Evolutionary conservation across 2,888 invertebrate species (phyloP).

Genomic region (Meiosimyza decipiens): DNA sequence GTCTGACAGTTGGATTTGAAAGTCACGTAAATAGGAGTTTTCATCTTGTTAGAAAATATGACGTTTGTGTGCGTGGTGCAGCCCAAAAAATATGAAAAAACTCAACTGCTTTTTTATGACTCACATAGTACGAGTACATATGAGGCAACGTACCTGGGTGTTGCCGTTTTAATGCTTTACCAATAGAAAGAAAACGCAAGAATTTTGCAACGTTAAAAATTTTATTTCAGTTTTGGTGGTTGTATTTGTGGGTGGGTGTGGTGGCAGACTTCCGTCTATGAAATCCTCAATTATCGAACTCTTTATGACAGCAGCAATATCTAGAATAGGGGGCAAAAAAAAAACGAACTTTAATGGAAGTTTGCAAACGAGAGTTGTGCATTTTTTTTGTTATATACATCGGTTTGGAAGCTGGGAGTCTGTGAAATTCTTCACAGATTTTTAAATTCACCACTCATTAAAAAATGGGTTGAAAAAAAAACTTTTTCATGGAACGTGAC

Average conservation of each 20-base stretch:
- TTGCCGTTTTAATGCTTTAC: too few relatives aligned
- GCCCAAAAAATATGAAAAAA: too few relatives aligned
- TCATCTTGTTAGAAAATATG: constrained; percentile 20
- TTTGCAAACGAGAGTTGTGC: constrained; percentile 9
- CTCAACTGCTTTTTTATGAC: too few relatives aligned
- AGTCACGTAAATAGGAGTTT: constrained; percentile 31
- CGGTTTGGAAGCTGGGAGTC: too few relatives aligned
- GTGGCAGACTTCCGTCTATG: not conserved
- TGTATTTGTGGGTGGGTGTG: not conserved
- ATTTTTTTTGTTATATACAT: not conserved
- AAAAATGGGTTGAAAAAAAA: too few relatives aligned
- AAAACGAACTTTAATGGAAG: constrained; percentile 19
- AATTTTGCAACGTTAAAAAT: not conserved
- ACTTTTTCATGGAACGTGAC: too few relatives aligned
- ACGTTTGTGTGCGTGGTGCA: constrained; percentile 6
- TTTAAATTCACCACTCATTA: too few relatives aligned
- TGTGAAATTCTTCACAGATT: too few relatives aligned
- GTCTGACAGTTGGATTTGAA: constrained; percentile 23
- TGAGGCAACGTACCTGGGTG: too few relatives aligned
- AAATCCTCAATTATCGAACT: constrained; percentile 25
- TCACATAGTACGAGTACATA: too few relatives aligned
- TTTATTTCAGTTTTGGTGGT: not conserved
- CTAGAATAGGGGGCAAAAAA: not conserved
- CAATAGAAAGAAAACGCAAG: not conserved
- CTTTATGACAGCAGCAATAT: not conserved